phyloP scores from a whole-genome alignment of 2,888 invertebrate species.

The Caenorhabditis angaria region DNA sequence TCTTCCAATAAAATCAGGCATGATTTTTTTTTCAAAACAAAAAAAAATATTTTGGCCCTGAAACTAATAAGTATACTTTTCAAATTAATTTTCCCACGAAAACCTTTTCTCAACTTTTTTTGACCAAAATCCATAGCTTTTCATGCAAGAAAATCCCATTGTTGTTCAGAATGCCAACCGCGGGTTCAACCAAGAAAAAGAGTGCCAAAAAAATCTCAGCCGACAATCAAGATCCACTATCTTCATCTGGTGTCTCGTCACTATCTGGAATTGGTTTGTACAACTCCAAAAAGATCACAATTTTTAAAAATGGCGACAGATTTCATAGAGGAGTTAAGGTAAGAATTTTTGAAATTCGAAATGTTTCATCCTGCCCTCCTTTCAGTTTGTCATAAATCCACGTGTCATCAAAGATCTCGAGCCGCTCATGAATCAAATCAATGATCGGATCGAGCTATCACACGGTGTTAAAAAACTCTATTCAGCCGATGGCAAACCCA shows the following conservation, averaged over 20 bases:
- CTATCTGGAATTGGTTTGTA: conserved; percentile 34
- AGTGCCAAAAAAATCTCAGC: conserved; percentile 13
- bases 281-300: conserved; percentile 32
- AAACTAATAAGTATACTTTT: no score
- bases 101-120: no score
- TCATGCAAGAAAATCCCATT: conserved; percentile 3
- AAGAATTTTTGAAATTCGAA: background rate
- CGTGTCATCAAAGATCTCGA: conserved; percentile 38
- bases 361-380: no score
- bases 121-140: no score
- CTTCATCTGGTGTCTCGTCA: conserved; percentile 46
- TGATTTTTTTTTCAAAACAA: no score
- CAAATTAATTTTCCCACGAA: no score
- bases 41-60: no score
- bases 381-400: conserved; percentile 46
- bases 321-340: conserved; percentile 44
- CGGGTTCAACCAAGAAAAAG: conserved; percentile 20
- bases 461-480: conserved; percentile 42
- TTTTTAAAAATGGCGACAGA: conserved; percentile 43
- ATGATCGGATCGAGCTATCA: conserved; percentile 38
- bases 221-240: conserved; percentile 27
- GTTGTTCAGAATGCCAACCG: conserved; percentile 10
- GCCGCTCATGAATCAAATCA: conserved; percentile 38
- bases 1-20: no score
- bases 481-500: conserved; percentile 32